phyloP scores from a whole-genome alignment of 2,113 vertebrate species.

The Suricata suricatta region DNA sequence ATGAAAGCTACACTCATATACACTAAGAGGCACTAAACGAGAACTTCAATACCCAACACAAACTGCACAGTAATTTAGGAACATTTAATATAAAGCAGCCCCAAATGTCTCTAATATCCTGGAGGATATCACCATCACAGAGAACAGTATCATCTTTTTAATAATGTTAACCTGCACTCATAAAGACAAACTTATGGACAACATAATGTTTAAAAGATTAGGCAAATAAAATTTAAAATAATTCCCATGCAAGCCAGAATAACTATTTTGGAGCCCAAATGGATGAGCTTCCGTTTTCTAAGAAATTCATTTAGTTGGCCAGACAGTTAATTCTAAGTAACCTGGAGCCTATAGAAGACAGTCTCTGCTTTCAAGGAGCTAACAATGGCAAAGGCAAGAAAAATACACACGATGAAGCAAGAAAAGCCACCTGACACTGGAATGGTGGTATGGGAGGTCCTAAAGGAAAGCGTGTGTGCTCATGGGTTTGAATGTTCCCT shows the following conservation, averaged over 20 bases:
- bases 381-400: neutral
- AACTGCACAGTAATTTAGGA: neutral
- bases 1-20: neutral
- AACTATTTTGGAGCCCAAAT: slow-evolving; percentile 8
- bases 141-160: neutral
- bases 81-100: slow-evolving; percentile 33
- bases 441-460: neutral
- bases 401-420: neutral
- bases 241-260: slow-evolving; percentile 43
- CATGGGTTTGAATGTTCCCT: neutral
- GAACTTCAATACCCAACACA: slow-evolving; percentile 12
- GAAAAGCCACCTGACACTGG: neutral
- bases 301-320: slow-evolving; percentile 22
- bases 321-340: slow-evolving; percentile 38
- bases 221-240: slow-evolving; percentile 41
- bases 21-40: neutral
- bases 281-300: slow-evolving; percentile 33
- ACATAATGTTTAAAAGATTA: slow-evolving; percentile 10
- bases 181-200: neutral
- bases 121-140: slow-evolving; percentile 3
- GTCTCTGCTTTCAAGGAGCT: neutral
- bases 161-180: neutral
- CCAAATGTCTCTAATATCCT: neutral
- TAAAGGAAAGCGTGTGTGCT: neutral
- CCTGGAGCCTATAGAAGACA: neutral